These are phyloP conservation scores for Escarpia spicata DNA, from an alignment of 2,888 invertebrate genomes.

Conservation along the genomic window DNA sequence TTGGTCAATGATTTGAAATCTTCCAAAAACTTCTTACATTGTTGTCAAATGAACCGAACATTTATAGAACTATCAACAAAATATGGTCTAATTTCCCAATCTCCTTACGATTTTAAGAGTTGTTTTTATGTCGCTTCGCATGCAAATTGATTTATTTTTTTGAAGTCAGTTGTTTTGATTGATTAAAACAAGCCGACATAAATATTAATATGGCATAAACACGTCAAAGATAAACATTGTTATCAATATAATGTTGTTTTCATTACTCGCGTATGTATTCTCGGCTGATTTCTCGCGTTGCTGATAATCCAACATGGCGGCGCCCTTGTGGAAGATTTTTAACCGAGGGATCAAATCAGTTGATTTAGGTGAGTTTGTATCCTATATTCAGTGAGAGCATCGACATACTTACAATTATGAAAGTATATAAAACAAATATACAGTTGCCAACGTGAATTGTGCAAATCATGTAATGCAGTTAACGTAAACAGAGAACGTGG, in stretches of 20 bases:
- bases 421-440: neutral
- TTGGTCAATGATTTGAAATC: neutral
- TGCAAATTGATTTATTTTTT: neutral
- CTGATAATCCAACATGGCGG: slow-evolving; percentile 4
- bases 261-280: neutral
- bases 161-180: neutral
- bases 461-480: neutral
- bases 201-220: neutral
- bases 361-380: neutral
- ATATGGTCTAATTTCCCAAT: neutral
- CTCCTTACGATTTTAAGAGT: neutral
- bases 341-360: neutral
- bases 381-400: neutral
- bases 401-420: neutral
- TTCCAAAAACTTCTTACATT: neutral
- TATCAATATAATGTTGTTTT: neutral
- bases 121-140: slow-evolving; percentile 13
- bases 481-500: neutral
- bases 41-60: neutral
- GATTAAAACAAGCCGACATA: neutral
- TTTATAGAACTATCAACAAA: neutral
- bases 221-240: neutral
- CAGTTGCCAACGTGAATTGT: neutral
- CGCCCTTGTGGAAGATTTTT: slow-evolving; percentile 11
- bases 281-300: neutral